A percentile compares a stretch with the other conserved stretches of the same genome.
Evolutionary conservation across 2,797 vertebrate genomes (phyloP).

Genomic region (Silurus lanzhouensis): DNA sequence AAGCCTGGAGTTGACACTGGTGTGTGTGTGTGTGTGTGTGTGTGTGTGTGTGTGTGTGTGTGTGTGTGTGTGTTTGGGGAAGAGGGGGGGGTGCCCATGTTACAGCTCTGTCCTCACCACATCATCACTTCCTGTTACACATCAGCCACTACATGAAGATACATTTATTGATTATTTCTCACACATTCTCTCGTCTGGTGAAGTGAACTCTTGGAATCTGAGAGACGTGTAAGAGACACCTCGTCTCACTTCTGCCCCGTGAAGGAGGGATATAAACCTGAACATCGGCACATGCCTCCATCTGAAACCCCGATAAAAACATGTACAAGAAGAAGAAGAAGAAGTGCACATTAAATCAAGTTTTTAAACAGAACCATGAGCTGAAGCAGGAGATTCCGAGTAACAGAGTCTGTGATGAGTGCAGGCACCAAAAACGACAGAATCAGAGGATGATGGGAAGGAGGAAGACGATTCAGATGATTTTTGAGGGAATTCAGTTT

Average conservation of each 20-base stretch:
- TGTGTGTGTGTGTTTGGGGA: too few species aligned
- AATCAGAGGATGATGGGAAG: conserved; percentile 10
- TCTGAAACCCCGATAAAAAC: conserved; percentile 56
- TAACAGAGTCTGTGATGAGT: conserved; percentile 61
- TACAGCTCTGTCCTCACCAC: neutral
- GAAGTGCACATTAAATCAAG: conserved; percentile 73
- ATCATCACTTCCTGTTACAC: neutral
- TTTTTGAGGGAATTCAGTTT: neutral
- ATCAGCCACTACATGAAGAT: neutral
- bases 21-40: too few species aligned
- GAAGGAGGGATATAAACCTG: neutral
- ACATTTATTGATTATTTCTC: neutral
- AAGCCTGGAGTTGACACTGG: too few species aligned
- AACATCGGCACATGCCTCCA: conserved; percentile 62
- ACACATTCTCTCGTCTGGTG: conserved; percentile 19
- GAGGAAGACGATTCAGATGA: conserved; percentile 16
- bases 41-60: too few species aligned
- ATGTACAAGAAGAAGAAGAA: conserved; percentile 58
- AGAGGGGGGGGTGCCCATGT: neutral
- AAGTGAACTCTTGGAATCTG: neutral
- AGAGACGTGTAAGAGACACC: neutral
- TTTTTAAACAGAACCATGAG: conserved; percentile 64
- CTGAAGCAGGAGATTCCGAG: conserved; percentile 66
- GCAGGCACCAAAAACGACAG: conserved; percentile 77
- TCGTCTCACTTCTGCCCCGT: neutral